Evolutionary conservation across 2,888 invertebrate species (phyloP).

Genomic region (Alentia gelatinosa): DNA sequence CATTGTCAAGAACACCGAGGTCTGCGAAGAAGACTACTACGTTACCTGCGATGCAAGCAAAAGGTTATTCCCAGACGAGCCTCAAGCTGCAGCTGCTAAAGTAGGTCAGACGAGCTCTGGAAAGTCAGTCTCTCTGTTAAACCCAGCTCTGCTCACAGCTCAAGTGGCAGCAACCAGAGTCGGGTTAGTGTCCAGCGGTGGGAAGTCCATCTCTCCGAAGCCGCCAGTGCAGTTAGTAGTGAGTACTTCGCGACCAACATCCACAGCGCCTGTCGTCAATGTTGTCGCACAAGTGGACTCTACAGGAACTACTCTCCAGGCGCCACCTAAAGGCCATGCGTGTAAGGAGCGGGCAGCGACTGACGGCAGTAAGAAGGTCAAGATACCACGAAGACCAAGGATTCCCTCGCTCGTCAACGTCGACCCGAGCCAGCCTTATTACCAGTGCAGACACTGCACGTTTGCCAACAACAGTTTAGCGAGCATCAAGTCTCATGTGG

Average conservation of each 20-base stretch:
- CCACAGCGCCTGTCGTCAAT: constrained; percentile 18
- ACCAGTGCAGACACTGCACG: constrained; percentile 57
- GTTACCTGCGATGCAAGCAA: background rate
- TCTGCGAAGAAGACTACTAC: constrained; percentile 46
- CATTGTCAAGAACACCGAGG: constrained; percentile 43
- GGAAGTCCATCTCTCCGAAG: background rate
- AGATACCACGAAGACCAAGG: background rate
- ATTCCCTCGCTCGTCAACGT: constrained; percentile 52
- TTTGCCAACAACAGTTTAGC: constrained; percentile 38
- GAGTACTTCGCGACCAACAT: constrained; percentile 7
- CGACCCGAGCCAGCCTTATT: constrained; percentile 54
- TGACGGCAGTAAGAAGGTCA: background rate
- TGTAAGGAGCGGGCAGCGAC: background rate
- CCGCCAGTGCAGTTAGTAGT: constrained; percentile 11
- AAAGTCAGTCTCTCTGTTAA: constrained; percentile 1
- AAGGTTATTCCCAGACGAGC: background rate
- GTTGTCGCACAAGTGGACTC: background rate
- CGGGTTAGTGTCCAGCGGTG: background rate
- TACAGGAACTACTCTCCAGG: background rate
- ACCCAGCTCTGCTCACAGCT: constrained; percentile 19
- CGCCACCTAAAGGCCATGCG: background rate
- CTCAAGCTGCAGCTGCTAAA: background rate
- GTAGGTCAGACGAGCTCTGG: background rate
- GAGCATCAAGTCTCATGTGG: constrained; percentile 32
- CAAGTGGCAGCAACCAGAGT: constrained; percentile 31